These are phyloP conservation scores for Congeria kusceri DNA, from an alignment of 2,888 invertebrate genomes.

Conservation along the genomic window DNA sequence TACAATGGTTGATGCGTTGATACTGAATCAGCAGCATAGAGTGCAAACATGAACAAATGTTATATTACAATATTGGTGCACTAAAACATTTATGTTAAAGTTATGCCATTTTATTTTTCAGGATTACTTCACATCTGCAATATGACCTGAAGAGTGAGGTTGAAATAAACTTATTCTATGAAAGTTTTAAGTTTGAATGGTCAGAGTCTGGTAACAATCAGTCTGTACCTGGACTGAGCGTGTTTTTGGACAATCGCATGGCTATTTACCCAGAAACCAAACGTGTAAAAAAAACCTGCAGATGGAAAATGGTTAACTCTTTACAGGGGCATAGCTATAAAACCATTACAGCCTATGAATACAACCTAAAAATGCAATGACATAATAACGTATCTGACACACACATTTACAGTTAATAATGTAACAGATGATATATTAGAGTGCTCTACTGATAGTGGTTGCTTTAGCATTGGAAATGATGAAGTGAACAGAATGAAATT, in stretches of 20 bases:
- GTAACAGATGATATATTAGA: background rate
- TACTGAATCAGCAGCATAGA: too few relatives aligned
- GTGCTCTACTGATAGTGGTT: constrained; percentile 15
- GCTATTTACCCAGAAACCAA: constrained; percentile 4
- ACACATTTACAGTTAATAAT: background rate
- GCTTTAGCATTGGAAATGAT: constrained; percentile 8
- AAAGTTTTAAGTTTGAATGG: constrained; percentile 15
- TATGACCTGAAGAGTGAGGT: constrained; percentile 2
- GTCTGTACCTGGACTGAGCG: background rate
- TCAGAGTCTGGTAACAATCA: background rate
- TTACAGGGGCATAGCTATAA: constrained; percentile 9
- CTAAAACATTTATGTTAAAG: background rate
- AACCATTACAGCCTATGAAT: background rate
- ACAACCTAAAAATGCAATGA: background rate
- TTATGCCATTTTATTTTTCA: background rate
- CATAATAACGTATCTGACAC: constrained; percentile 1
- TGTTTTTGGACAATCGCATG: constrained; percentile 4
- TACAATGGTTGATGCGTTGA: too few relatives aligned
- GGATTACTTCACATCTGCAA: background rate
- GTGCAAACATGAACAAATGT: too few relatives aligned
- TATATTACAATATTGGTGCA: too few relatives aligned
- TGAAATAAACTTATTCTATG: constrained; percentile 21
- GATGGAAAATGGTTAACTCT: background rate
- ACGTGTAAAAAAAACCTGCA: background rate
- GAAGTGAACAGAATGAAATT: constrained; percentile 3